Conservation (phyloP, 1,140 invertebrate species). For the Drosophila baimaii region DNA sequence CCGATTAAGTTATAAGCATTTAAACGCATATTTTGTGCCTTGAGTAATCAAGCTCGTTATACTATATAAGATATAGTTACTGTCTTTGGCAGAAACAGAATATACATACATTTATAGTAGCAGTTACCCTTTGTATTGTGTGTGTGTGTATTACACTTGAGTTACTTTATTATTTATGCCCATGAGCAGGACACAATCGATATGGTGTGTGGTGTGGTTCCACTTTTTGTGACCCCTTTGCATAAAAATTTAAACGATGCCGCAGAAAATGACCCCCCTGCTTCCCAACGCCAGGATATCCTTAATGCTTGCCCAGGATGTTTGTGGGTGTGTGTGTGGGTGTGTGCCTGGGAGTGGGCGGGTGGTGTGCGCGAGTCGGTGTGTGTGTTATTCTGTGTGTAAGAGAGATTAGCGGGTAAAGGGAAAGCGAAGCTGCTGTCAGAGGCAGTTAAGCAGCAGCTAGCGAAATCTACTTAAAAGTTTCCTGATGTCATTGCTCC, state of each 20-base stretch:
- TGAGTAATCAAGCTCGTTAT: neutral
- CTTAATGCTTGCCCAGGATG: slow-evolving; percentile 25
- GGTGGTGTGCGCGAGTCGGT: neutral
- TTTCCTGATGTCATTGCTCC: slow-evolving; percentile 57
- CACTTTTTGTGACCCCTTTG: slow-evolving; percentile 25
- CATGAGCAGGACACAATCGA: slow-evolving; percentile 30
- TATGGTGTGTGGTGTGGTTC: slow-evolving; percentile 7
- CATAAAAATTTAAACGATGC: slow-evolving; percentile 28
- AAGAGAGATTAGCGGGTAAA: slow-evolving; percentile 44
- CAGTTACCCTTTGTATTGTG: slow-evolving; percentile 6
- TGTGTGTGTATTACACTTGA: slow-evolving; percentile 33
- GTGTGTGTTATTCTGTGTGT: slow-evolving; percentile 27
- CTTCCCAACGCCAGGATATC: slow-evolving; percentile 3
- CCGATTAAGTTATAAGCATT: neutral
- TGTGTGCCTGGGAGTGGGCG: neutral
- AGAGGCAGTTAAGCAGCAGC: slow-evolving; percentile 33
- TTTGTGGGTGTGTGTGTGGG: slow-evolving; percentile 18
- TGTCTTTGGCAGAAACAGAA: slow-evolving; percentile 2
- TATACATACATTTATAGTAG: no score
- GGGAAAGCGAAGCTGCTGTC: slow-evolving; percentile 36
- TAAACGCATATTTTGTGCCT: neutral
- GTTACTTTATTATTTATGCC: slow-evolving; percentile 49
- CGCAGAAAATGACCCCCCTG: slow-evolving; percentile 25
- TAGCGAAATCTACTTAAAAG: slow-evolving; percentile 57
- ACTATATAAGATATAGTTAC: neutral